These are phyloP conservation scores for Synergus itoensis DNA, from an alignment of 2,888 invertebrate genomes.

Conservation along the genomic window DNA sequence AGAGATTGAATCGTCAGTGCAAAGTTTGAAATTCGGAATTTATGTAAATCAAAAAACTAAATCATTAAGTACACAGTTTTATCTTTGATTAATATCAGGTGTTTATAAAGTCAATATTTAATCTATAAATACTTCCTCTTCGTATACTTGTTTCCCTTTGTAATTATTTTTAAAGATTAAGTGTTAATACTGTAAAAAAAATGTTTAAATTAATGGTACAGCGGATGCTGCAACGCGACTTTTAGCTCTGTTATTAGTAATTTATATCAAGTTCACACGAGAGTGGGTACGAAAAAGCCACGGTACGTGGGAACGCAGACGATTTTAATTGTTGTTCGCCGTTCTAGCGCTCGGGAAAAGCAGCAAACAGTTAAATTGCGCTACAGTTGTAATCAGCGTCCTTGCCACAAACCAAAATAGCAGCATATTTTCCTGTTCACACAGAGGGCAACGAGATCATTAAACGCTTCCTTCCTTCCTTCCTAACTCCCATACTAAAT, in stretches of 20 bases:
- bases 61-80: neutral
- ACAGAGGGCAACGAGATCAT: neutral
- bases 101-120: neutral
- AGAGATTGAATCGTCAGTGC: neutral
- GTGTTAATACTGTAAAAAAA: neutral
- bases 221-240: slow-evolving; percentile 20
- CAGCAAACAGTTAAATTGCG: neutral
- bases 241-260: slow-evolving; percentile 8
- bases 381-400: slow-evolving; percentile 8
- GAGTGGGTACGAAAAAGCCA: slow-evolving; percentile 27
- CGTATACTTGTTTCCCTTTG: too few relatives aligned
- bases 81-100: neutral
- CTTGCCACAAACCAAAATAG: slow-evolving; percentile 31
- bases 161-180: too few relatives aligned
- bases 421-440: neutral
- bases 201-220: neutral
- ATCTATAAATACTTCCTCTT: neutral
- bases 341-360: slow-evolving; percentile 12
- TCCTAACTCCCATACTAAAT: neutral
- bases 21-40: neutral
- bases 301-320: slow-evolving; percentile 34
- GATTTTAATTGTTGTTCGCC: slow-evolving; percentile 33
- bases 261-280: slow-evolving; percentile 33
- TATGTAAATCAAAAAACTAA: neutral
- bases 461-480: neutral